Evolutionary conservation across 92 coral and sea anemone genomes (phyloP), one percentile per base, ranked within the genome.

Genomic region (Isaurus tuberculatus): DNA sequence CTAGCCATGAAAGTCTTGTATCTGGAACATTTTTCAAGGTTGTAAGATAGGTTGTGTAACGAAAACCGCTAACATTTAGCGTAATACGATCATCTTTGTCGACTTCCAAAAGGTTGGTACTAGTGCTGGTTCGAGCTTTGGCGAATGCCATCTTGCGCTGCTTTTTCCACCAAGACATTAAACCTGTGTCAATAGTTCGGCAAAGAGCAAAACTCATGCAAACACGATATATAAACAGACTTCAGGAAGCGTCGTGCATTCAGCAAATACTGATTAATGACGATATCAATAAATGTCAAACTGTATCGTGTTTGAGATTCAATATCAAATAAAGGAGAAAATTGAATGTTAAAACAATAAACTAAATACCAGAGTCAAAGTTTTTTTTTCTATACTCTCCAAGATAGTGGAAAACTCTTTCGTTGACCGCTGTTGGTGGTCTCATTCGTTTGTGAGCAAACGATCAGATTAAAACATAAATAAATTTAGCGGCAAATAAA

Each of bases 1-100:
- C 98, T 65, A 96, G 61, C 99, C 99, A 96, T 23, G 98, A 94
- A 3, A 96, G 92, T n/a, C 99, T 80, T 5, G 99, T 96, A 53
- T 96, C 98, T 0, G 98, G 98, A 10, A 96, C 71, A 36, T 87
- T 91, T 46, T 89, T 92, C 6, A 96, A 84, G 2, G 99, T 96
- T 0, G 92, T 84, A 10, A 96, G 73, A 68, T 91, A 96, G 5
- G 99, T 96, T 44, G 91, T 86, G 72, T 94, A 93, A 0, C 99
- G 94, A 80, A 92, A 91, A 0, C 99, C 99, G 8, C 99, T 98
- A 32, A 96, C 89, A 68, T 96, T 96, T 5, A 96, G 86, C 0
- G 95, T 93, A 2, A 96, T 83, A 20, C 98, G 91, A 40, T 93
- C 98, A 68, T 82, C 90, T 60, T 82, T 84, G 49, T 86, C 77